Percentiles rank a stretch among this genome's conserved stretches.
These are phyloP conservation scores for Pteria penguin DNA, from an alignment of 2,888 invertebrate genomes.

Conservation along the genomic window DNA sequence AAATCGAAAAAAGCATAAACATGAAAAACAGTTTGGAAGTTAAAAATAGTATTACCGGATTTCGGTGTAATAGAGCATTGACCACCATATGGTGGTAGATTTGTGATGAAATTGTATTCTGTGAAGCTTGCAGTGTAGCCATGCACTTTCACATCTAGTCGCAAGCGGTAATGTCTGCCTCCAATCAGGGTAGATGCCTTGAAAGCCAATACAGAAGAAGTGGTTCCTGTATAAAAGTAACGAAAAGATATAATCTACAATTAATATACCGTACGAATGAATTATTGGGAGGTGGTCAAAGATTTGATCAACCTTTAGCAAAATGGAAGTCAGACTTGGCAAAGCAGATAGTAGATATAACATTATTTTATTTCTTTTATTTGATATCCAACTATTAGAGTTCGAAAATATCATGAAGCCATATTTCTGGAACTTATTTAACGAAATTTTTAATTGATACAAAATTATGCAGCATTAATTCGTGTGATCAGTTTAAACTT, in stretches of 20 bases:
- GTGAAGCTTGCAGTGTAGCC: slow-evolving; percentile 61
- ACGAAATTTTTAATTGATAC: no score
- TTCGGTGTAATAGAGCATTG: slow-evolving; percentile 57
- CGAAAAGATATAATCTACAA: no score
- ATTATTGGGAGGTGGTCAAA: slow-evolving; percentile 63
- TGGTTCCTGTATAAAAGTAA: background rate
- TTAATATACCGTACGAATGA: no score
- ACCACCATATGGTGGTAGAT: slow-evolving; percentile 67
- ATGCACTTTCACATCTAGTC: slow-evolving; percentile 53
- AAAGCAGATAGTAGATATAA: no score
- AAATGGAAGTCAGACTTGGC: slow-evolving; percentile 56
- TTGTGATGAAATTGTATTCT: slow-evolving; percentile 59
- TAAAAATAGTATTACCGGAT: slow-evolving; percentile 42
- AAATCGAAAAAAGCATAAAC: background rate
- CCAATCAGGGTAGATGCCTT: slow-evolving; percentile 48
- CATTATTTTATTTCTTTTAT: no score
- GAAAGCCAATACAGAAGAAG: slow-evolving; percentile 53
- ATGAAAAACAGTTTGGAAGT: background rate
- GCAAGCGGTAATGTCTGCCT: slow-evolving; percentile 53
- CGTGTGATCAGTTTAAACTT: no score
- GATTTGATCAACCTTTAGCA: slow-evolving; percentile 54
- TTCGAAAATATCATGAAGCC: no score
- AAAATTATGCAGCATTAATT: no score
- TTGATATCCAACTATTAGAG: no score
- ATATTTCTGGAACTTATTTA: no score